Base-by-base conservation (phyloP, 2,888 invertebrate species). In the Baronia brevicornis region DNA sequence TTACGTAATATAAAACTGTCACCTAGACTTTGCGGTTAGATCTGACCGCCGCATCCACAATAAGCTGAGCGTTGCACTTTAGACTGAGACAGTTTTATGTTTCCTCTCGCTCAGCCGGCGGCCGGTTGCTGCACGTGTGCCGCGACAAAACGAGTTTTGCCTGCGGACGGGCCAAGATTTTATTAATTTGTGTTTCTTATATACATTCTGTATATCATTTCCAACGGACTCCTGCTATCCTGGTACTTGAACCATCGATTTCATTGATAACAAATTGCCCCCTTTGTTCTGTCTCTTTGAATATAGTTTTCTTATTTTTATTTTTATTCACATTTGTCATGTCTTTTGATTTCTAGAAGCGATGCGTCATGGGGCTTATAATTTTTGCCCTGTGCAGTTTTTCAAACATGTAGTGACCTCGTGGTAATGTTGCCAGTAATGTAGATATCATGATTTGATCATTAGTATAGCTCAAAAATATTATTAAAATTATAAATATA, bases 121-220 rank as follows among this genome's bases (percentile, higher is more conserved):
- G 59, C 57, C 71, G 67, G 63, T 62, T 60, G 58, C 61, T 78
- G 82, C 82, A 82, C 82, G 82, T 82, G 82, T 78, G 73, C 70
- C 67, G 42, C 45, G 54, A 51, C 54, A 62, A 69, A 78, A 82
- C 82, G 62, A 72, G 82, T 82, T 82, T 70, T 60, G 71, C 66
- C 60, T 50, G 60, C 60, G 61, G 60, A 58, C 60, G 51, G 68
- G 65, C 61, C 69, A 71, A 74, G 71, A 75, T 79, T 80, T 77
- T 78, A 82, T 80, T 82, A 82, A 80, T 80, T 80, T 79, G 74
- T 78, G 63, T 74, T 75, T 70, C 69, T 68, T 65, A 64, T 54
- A n/a, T 36, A 48, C 48, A 51, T 54, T 55, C 49, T 54, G 52
- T 56, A 14, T 23, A 14, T 44, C 28, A 63, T 55, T 56, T 66